These are phyloP conservation scores for Macropus fuliginosus DNA, from an alignment of 2,797 vertebrate species.

Conservation along the genomic window DNA sequence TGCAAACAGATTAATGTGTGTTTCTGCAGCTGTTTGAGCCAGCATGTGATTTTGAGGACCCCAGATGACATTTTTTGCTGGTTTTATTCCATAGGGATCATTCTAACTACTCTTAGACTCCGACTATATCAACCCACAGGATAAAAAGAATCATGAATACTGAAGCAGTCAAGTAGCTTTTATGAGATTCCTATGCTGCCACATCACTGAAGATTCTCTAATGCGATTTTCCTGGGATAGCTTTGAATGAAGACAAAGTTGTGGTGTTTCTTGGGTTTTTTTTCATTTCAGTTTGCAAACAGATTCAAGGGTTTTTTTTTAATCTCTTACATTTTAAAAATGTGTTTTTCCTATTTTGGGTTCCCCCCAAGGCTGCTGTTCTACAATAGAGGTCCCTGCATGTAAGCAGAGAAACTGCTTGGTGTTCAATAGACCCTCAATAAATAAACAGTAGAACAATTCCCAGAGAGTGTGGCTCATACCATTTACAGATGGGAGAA, in stretches of 20 bases:
- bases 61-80: conserved; percentile 85
- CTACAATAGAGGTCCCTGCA: conserved; percentile 82
- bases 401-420: conserved; percentile 84
- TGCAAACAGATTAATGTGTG: conserved; percentile 98
- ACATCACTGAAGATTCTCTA: conserved; percentile 73
- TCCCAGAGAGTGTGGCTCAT: conserved; percentile 55
- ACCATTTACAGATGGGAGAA: conserved; percentile 58
- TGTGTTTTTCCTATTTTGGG: conserved; percentile 81
- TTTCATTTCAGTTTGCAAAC: conserved; percentile 84
- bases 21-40: conserved; percentile 95
- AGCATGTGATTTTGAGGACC: conserved; percentile 87
- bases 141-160: conserved; percentile 83
- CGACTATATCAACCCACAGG: conserved; percentile 81
- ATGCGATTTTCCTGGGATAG: conserved; percentile 80
- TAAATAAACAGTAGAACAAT: conserved; percentile 83
- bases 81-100: conserved; percentile 83
- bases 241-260: conserved; percentile 85
- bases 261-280: not conserved
- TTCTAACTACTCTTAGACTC: conserved; percentile 82
- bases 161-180: conserved; percentile 81
- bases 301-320: conserved; percentile 80
- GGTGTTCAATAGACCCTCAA: conserved; percentile 85
- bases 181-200: conserved; percentile 78
- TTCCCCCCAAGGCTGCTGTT: conserved; percentile 81
- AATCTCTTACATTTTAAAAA: conserved; percentile 82